phyloP scores from a whole-genome alignment of 2,797 vertebrate species.

The Arremon brunneinucha region DNA sequence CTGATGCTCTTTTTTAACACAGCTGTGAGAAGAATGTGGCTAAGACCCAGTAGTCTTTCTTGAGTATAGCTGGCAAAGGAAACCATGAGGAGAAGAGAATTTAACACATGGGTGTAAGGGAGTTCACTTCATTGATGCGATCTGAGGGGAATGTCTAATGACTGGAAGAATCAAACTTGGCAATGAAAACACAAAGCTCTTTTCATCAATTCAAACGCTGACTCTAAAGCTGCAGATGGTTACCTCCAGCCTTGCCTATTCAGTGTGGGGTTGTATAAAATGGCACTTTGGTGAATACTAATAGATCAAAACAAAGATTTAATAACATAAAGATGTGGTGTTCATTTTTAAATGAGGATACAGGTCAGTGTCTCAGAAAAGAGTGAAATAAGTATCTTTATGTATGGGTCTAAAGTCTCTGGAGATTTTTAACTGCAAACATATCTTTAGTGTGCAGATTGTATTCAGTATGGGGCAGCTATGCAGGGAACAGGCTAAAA shows the following conservation, averaged over 20 bases:
- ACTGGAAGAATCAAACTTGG: slow-evolving; percentile 86
- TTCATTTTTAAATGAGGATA: slow-evolving; percentile 77
- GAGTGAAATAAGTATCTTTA: slow-evolving; percentile 72
- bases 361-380: slow-evolving; percentile 80
- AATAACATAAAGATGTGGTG: slow-evolving; percentile 79
- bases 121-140: slow-evolving; percentile 81
- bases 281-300: slow-evolving; percentile 81
- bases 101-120: slow-evolving; percentile 85
- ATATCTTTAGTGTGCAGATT: slow-evolving; percentile 65
- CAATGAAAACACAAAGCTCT: slow-evolving; percentile 86
- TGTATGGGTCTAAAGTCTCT: slow-evolving; percentile 75
- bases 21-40: slow-evolving; percentile 86
- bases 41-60: slow-evolving; percentile 76
- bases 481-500: slow-evolving; percentile 47
- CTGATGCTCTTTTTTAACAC: slow-evolving; percentile 84
- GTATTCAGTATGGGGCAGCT: slow-evolving; percentile 52
- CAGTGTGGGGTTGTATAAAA: slow-evolving; percentile 74
- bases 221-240: slow-evolving; percentile 81
- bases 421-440: slow-evolving; percentile 73
- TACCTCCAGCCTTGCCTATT: slow-evolving; percentile 79
- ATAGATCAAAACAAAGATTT: slow-evolving; percentile 83
- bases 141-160: slow-evolving; percentile 86
- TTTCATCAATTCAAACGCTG: slow-evolving; percentile 81
- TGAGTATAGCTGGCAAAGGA: slow-evolving; percentile 81
- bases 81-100: slow-evolving; percentile 84